A percentile compares a stretch with the other conserved stretches of the same genome.
Conservation (phyloP, 2,797 vertebrate genomes). For the Manis pentadactyla region DNA sequence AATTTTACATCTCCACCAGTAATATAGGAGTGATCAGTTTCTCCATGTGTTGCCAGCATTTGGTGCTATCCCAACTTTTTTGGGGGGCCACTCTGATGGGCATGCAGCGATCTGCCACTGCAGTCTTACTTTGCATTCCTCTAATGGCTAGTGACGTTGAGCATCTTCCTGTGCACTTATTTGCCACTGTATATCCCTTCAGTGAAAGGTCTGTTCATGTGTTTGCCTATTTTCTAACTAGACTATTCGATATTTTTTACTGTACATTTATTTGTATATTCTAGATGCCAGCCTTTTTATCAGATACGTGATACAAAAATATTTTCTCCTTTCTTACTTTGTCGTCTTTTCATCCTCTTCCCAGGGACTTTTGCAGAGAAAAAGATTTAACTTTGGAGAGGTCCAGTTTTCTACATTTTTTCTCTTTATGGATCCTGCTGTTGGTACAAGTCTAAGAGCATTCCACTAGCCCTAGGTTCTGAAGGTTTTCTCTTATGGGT, state of each 20-base stretch:
- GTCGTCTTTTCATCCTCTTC: not conserved
- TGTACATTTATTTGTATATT: not conserved
- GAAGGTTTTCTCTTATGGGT: not conserved
- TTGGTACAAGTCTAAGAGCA: not conserved
- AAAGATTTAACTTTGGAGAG: not conserved
- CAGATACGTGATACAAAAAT: not conserved
- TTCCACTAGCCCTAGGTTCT: not conserved
- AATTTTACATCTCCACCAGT: not conserved
- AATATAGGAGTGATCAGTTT: not conserved
- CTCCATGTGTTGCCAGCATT: not conserved
- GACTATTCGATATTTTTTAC: not conserved
- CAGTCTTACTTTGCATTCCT: not conserved
- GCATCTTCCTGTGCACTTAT: not conserved
- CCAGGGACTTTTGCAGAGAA: not conserved
- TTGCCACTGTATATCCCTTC: not conserved
- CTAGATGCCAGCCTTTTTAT: not conserved
- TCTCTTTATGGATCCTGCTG: not conserved
- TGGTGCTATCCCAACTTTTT: not conserved
- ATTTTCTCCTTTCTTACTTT: not conserved
- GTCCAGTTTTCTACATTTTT: not conserved
- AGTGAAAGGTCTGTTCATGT: not conserved
- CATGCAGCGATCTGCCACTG: not conserved
- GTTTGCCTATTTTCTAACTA: not conserved
- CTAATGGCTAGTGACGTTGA: not conserved
- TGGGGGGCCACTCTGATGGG: no score